Conservation (phyloP, 1,140 invertebrate species). For the Pseudomyrmex concolor region DNA sequence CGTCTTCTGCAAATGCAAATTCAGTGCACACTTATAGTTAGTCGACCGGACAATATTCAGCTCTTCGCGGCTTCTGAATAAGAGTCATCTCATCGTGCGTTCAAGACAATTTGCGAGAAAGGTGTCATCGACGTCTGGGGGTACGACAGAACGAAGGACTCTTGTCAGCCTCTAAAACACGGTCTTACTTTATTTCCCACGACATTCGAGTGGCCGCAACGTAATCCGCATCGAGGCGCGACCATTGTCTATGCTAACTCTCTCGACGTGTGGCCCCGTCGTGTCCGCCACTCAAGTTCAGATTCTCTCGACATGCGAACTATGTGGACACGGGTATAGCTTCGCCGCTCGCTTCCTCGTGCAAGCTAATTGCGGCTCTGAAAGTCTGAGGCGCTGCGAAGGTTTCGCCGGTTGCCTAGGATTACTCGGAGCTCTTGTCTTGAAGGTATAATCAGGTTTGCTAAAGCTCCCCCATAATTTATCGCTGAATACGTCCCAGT, state of each 20-base stretch:
- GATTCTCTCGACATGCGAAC: conserved; percentile 57
- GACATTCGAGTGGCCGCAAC: conserved; percentile 50
- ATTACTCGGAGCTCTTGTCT: conserved; percentile 51
- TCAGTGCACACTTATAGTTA: neutral
- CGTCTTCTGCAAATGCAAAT: conserved; percentile 7
- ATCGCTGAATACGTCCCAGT: conserved; percentile 21
- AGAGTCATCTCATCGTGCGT: conserved; percentile 52
- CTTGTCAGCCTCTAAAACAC: conserved; percentile 41
- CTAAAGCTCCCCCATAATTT: conserved; percentile 46
- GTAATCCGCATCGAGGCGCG: conserved; percentile 59
- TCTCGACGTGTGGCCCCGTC: conserved; percentile 50
- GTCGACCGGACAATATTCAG: conserved; percentile 34
- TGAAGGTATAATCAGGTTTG: conserved; percentile 54
- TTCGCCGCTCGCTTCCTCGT: conserved; percentile 31
- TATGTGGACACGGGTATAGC: conserved; percentile 31
- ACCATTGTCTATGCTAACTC: conserved; percentile 62
- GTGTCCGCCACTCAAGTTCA: conserved; percentile 54
- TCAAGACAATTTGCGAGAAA: conserved; percentile 57
- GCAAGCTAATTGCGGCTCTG: conserved; percentile 64
- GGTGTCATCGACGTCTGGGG: conserved; percentile 59
- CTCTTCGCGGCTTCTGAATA: conserved; percentile 30
- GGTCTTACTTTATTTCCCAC: conserved; percentile 69
- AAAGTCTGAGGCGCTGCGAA: conserved; percentile 51
- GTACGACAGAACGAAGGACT: conserved; percentile 54
- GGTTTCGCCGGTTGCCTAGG: conserved; percentile 54